Base-by-base conservation (phyloP, 2,888 invertebrate species). In the Subacronicta megacephala region DNA sequence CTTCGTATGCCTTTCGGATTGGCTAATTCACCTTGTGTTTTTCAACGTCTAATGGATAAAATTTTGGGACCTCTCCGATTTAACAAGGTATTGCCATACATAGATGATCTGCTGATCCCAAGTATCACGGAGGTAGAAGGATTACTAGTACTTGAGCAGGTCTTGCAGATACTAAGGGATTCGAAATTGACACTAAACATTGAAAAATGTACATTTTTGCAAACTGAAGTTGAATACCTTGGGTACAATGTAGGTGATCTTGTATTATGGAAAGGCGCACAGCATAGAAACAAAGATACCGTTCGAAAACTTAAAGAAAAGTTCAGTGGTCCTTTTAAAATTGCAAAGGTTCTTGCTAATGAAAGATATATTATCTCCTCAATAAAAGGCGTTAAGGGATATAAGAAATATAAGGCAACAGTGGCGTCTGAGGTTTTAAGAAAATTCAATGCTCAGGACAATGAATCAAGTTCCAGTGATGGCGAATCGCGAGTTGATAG, bases 41-140 rank as follows among this genome's bases (percentile, higher is more conserved):
- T 36, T 36, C 36, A 36, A 16, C 36, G 16, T 3, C 15, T 36
- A 15, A 36, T 36, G 36, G 36, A 36, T 9, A 36, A 36, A 16
- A 16, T 36, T 16, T 3, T 36, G 10, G 36, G 36, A 16, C 15
- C 15, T 3, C 16, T 36, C 2, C 13, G 16, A 16, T 36, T 36
- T 16, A 9, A 16, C 10, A 36, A 36, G 10, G 16, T 36, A 16
- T 15, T 36, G 9, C 36, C 16, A 3, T 36, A 36, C 7, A 15
- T 16, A 15, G 36, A 36, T 36, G 36, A 36, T 16, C 15, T 36
- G 1, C 16, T 36, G 10, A 36, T 36, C 13, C 15, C 16, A 7
- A 36, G 36, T 9, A 10, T 7, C 15, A 36, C 36, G 3, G 16
- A 15, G 5, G 3, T 16, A 36, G 36, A 36, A 15, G 16, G 16